Evolutionary conservation across 2,888 invertebrate species (phyloP).

Genomic region (Idaea dimidiata): DNA sequence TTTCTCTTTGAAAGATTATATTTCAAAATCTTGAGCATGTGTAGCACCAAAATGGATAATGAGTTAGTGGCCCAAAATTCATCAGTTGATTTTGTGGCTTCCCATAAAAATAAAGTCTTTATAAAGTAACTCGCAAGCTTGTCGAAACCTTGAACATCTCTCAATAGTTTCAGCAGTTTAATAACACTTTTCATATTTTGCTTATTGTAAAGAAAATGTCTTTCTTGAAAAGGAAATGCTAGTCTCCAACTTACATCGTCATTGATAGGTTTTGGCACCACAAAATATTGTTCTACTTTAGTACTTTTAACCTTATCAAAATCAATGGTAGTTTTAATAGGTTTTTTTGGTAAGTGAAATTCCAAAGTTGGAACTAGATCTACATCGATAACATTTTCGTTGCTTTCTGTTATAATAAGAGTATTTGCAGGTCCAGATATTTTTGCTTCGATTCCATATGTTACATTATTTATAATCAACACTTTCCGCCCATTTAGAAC

Average conservation of each 20-base stretch:
- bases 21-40: conserved; percentile 51
- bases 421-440: conserved; percentile 58
- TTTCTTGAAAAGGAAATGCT: conserved; percentile 59
- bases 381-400: conserved; percentile 48
- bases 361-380: conserved; percentile 58
- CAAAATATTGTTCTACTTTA: conserved; percentile 44
- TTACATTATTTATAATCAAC: conserved; percentile 37
- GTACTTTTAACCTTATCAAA: conserved; percentile 39
- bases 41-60: conserved; percentile 44
- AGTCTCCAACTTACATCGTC: conserved; percentile 56
- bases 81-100: conserved; percentile 35
- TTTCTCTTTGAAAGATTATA: conserved; percentile 37
- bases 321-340: conserved; percentile 39
- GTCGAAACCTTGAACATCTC: conserved; percentile 55
- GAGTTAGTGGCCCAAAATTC: conserved; percentile 51
- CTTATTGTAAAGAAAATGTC: conserved; percentile 42
- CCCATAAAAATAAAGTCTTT: conserved; percentile 61
- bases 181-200: conserved; percentile 53
- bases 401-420: conserved; percentile 42
- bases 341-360: conserved; percentile 46
- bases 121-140: conserved; percentile 60
- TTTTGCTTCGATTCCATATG: conserved; percentile 43
- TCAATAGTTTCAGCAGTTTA: conserved; percentile 52
- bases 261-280: conserved; percentile 55
- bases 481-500: conserved; percentile 39